phyloP scores from a whole-genome alignment of 2,888 invertebrate genomes.

The Chymomyza caudatula region DNA sequence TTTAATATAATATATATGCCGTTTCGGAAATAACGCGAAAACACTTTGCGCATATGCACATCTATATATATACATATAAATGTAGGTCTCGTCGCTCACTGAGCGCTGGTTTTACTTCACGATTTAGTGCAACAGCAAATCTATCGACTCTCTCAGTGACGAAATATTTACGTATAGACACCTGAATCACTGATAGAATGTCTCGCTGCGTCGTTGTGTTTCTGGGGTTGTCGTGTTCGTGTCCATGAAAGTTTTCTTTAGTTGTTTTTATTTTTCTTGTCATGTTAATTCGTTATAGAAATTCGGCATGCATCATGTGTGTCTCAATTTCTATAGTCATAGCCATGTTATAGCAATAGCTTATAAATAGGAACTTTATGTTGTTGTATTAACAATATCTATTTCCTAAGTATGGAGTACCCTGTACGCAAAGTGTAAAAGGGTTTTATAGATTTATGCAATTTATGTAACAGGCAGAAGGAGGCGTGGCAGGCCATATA shows the following conservation, averaged over 20 bases:
- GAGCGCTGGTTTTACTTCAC: conserved; percentile 8
- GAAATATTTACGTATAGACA: conserved; percentile 24
- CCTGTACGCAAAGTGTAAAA: too few species aligned
- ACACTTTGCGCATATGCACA: conserved; percentile 23
- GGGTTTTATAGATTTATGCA: too few species aligned
- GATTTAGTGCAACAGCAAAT: not conserved
- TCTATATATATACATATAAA: conserved; percentile 4
- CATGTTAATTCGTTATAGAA: not conserved
- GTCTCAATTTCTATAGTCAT: not conserved
- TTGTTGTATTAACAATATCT: not conserved
- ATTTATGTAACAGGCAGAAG: too few species aligned
- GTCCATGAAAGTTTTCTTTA: not conserved
- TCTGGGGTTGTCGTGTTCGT: not conserved
- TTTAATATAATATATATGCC: conserved; percentile 8
- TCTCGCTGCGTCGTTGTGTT: conserved; percentile 13
- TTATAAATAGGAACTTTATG: not conserved
- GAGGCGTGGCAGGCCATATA: too few species aligned
- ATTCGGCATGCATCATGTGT: not conserved
- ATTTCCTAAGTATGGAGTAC: too few species aligned
- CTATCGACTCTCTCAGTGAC: conserved; percentile 8
- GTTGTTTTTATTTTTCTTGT: not conserved
- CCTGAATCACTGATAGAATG: conserved; percentile 24
- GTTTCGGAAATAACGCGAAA: conserved; percentile 45
- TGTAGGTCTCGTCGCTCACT: conserved; percentile 13
- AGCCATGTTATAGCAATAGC: not conserved